These are phyloP conservation scores for Plagodis dolabraria DNA, from an alignment of 2,888 invertebrate species.

Conservation along the genomic window DNA sequence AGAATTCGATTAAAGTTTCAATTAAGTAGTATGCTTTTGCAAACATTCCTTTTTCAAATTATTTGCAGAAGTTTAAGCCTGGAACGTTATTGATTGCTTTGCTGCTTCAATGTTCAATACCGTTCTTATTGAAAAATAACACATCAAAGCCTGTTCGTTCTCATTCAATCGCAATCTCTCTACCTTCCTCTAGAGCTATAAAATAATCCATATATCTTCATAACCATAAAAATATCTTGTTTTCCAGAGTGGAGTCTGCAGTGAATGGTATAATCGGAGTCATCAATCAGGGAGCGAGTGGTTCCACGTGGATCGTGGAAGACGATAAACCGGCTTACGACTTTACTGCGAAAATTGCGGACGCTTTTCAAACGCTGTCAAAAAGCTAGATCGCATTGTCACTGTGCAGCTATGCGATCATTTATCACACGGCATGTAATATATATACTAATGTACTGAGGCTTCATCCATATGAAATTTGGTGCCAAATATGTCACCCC, in stretches of 20 bases:
- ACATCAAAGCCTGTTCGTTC: constrained; percentile 1
- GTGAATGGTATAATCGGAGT: constrained; percentile 70
- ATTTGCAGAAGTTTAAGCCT: too few relatives aligned
- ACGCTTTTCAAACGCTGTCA: constrained; percentile 54
- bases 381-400: constrained; percentile 33
- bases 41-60: too few relatives aligned
- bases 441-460: too few relatives aligned
- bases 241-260: constrained; percentile 71
- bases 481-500: too few relatives aligned
- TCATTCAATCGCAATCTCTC: constrained; percentile 19
- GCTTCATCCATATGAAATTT: too few relatives aligned
- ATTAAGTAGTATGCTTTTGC: too few relatives aligned
- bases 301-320: constrained; percentile 72
- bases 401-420: neutral
- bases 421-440: too few relatives aligned
- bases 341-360: constrained; percentile 53
- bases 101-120: too few relatives aligned
- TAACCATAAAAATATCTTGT: constrained; percentile 29
- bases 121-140: neutral
- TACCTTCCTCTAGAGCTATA: constrained; percentile 12
- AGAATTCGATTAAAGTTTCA: too few relatives aligned
- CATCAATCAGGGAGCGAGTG: constrained; percentile 61
- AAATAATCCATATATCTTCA: constrained; percentile 17
- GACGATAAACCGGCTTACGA: constrained; percentile 66
- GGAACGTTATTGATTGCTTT: too few relatives aligned